Percentiles rank a stretch among this genome's conserved stretches.
Evolutionary conservation across 2,888 invertebrate species (phyloP).

Genomic region (Lampropteryx suffumata): DNA sequence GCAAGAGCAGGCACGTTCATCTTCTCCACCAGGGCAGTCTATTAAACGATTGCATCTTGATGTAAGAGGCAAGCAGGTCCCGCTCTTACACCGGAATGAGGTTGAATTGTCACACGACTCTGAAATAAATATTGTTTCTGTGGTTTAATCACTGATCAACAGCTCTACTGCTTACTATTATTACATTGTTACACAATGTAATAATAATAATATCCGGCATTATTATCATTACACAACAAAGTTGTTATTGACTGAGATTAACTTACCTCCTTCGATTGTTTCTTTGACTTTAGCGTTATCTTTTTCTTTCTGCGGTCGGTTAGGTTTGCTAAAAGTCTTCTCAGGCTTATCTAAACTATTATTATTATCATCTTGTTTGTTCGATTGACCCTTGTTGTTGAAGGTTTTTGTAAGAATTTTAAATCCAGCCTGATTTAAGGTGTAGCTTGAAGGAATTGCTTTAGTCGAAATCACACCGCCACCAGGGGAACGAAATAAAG

Average conservation of each 20-base stretch:
- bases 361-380: constrained; percentile 71
- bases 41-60: constrained; percentile 88
- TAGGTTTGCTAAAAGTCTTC: constrained; percentile 60
- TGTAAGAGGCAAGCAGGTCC: constrained; percentile 85
- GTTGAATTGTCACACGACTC: constrained; percentile 75
- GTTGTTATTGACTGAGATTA: background rate
- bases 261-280: constrained; percentile 50
- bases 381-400: constrained; percentile 78
- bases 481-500: constrained; percentile 73
- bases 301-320: constrained; percentile 56
- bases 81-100: constrained; percentile 84
- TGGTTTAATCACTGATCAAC: no score
- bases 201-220: no score
- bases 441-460: constrained; percentile 84
- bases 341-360: constrained; percentile 62
- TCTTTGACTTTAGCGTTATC: constrained; percentile 44
- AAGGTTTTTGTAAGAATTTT: constrained; percentile 85
- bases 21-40: constrained; percentile 87
- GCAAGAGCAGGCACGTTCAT: constrained; percentile 88
- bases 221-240: no score
- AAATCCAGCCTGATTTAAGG: constrained; percentile 85
- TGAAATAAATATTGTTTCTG: constrained; percentile 35
- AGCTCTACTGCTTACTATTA: no score
- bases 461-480: constrained; percentile 82
- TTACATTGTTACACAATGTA: no score